Evolutionary conservation across 1,140 invertebrate species (phyloP), one percentile per base, ranked within the genome.

Genomic region (Drosophila prosaltans): DNA sequence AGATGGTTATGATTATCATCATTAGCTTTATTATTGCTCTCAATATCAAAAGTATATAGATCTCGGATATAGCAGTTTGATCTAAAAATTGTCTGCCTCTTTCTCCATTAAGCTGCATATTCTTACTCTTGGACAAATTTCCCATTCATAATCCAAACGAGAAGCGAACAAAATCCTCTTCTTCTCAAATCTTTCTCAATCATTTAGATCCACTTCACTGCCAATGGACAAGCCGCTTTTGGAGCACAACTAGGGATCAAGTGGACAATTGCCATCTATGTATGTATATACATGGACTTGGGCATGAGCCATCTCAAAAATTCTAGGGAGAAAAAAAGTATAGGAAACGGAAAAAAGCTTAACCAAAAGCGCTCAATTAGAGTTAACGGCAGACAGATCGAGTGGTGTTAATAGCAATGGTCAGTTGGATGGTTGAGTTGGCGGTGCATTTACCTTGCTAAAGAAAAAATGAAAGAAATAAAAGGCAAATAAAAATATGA

Each of bases 401-500:
- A 51, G 45, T 51, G 45, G 45, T 51, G 21, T 26, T 21, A 51
- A 51, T 51, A 51, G 24, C 21, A 9, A 51, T 51, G 45, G 24
- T 26, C 24, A 21, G 45, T 21, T 9, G 45, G 5, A 9, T 48
- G 45, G 45, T 6, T 48, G 39, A 51, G 24, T 40, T 32, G 64
- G 28, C 40, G 16, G 8, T 24, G 51, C 8, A 9, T 48, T 48
- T 48, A 26, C 21, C 21, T 28, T 32, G 36, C 24, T 26, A 8
- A 51, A 11, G 48, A 28, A 54, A 28, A 7, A 28, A 7, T 9
- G 58, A 48, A 8, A 1, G 28, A 59, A 8, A 16, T 2, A 26
- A 51, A 28, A 30, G 39, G 68, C 75, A 81, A 86, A 86, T 88
- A 86, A 86, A 85, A 86, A 85, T 86, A 85, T 85, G 78, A 85